Evolutionary conservation across 2,797 vertebrate genomes (phyloP), one percentile per base, ranked within the genome.

Genomic region (Siniperca scherzeri): DNA sequence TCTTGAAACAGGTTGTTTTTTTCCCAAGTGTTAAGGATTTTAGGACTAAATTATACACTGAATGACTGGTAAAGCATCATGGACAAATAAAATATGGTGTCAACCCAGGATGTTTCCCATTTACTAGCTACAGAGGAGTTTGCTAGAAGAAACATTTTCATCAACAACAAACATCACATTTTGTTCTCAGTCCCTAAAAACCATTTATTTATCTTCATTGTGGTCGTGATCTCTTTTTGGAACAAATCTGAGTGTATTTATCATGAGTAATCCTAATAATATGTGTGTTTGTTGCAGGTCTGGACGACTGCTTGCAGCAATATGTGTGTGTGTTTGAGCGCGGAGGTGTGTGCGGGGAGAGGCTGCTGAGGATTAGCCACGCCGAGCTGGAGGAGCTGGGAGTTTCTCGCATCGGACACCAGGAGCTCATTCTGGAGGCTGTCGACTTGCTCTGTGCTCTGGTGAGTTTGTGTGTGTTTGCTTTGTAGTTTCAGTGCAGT

Each of bases 391-490:
- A 99, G 93, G 98, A 99, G 89, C 95, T 99, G 83, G 98, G 98
- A 19, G 98, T 99, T 48, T 98, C 98, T 66, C 97, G 98, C 64
- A 99, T 99, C 76, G 98, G 98, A 77, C 98, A 99, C 92, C 98
- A 99, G 94, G 98, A 99, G 82, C 97, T 99, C 81, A 99, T 99
- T 74, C 94, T 99, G 91, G 98, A 99, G 94, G 98, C 98, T 16
- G 98, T 99, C 25, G 98, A 99, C 94, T 92, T 99, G 86, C 96
- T 99, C 48, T 99, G 98, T 0, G 98, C 98, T 85, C 94, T 99
- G 97, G 98, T 99, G 96, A 97, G 94, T 83, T 21, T 40, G 25
- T 65, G 25, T 65, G 50, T 27, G 38, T 70, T 61, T 61, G 12
- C 40, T 44, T 48, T 50, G 13, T 55, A 13, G 71, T 60, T 62